Conservation (phyloP, 2,888 invertebrate species). For the Hyppa rectilinea region DNA sequence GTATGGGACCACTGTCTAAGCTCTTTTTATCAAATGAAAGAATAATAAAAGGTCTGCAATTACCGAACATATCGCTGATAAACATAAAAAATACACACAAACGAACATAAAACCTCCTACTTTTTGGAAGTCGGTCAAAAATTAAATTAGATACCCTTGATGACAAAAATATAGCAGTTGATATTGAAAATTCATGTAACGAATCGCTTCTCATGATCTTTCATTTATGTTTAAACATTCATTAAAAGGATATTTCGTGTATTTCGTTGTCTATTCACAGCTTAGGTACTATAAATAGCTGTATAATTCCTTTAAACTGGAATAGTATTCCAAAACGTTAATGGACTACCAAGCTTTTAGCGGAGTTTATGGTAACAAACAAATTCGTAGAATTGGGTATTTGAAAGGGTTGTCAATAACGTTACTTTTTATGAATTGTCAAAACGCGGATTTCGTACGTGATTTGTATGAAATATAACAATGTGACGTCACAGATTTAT, state of each 20-base stretch:
- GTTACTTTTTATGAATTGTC: no score
- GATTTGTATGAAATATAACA: no score
- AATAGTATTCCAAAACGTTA: conserved; percentile 12
- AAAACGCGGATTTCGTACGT: no score
- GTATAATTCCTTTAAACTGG: conserved; percentile 16
- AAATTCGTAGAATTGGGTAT: conserved; percentile 36
- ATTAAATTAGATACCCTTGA: not conserved
- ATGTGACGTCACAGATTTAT: no score
- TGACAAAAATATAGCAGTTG: not conserved
- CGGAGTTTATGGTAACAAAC: not conserved
- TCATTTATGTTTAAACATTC: not conserved
- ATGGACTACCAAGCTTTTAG: not conserved
- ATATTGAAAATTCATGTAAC: not conserved
- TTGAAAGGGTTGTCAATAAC: no score
- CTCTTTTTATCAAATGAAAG: no score
- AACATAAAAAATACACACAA: no score
- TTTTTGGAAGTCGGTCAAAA: no score
- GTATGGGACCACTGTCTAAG: no score
- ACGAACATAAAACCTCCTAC: no score
- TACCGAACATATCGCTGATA: no score
- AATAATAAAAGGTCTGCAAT: no score
- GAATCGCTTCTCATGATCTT: not conserved
- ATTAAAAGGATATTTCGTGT: not conserved
- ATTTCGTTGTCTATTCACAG: not conserved
- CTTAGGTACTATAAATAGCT: conserved; percentile 6